A percentile compares a stretch with the other conserved stretches of the same genome.
Conservation (phyloP, 2,113 vertebrate genomes). For the Daphoenositta chrysoptera region DNA sequence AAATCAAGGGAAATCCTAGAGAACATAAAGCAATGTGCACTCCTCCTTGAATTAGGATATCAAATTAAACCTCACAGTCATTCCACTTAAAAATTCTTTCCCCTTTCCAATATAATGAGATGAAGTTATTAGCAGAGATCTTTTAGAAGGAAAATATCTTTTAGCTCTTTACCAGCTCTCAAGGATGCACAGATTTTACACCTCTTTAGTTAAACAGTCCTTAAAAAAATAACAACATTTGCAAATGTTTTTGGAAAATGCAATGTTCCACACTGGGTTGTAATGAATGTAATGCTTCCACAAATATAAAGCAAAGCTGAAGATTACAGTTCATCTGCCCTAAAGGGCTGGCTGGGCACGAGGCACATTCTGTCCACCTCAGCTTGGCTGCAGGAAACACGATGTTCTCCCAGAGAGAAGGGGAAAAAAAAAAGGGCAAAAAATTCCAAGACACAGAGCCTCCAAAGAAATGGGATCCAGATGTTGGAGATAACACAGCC, state of each 20-base stretch:
- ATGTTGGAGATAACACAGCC: constrained; percentile 71
- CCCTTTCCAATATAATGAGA: background rate
- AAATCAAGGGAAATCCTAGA: background rate
- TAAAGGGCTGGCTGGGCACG: constrained; percentile 35
- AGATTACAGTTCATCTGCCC: background rate
- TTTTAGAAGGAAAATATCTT: background rate
- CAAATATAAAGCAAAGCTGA: background rate
- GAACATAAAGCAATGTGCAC: background rate
- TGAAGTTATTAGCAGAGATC: background rate
- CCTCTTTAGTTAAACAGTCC: background rate
- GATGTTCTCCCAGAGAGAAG: constrained; percentile 42
- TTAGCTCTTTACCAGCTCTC: background rate
- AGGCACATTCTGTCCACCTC: constrained; percentile 61
- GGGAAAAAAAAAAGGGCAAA: background rate
- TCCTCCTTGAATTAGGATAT: background rate
- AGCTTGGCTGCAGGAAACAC: constrained; percentile 34
- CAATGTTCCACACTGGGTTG: background rate
- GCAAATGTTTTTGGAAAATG: no score
- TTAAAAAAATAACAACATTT: no score
- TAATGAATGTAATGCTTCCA: background rate
- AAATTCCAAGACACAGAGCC: constrained; percentile 71
- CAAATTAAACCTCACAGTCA: background rate
- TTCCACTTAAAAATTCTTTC: background rate
- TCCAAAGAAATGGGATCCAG: constrained; percentile 77
- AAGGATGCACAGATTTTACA: background rate